A percentile compares a stretch with the other conserved stretches of the same genome.
Conservation (phyloP, 1,140 invertebrate genomes). For the Dendrolimus kikuchii region DNA sequence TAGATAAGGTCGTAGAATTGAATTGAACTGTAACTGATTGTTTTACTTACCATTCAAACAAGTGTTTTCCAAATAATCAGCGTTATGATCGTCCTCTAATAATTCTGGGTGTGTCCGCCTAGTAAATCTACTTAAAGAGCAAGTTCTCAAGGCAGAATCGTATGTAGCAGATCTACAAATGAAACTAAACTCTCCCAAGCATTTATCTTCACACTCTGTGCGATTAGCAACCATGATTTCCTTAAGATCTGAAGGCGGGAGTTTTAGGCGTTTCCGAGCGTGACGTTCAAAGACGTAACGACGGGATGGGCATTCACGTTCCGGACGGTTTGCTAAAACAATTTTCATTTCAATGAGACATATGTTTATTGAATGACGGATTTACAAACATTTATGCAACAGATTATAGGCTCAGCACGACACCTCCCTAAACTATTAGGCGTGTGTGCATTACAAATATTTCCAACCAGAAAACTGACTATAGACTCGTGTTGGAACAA, state of each 20-base stretch:
- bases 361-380: too few relatives aligned
- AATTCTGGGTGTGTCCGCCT: slow-evolving; percentile 88
- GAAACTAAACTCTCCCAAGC: slow-evolving; percentile 90
- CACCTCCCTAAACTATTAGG: too few relatives aligned
- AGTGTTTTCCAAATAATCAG: slow-evolving; percentile 93
- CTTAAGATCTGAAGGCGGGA: slow-evolving; percentile 84
- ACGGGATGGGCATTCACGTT: slow-evolving; percentile 88
- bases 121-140: slow-evolving; percentile 85
- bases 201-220: slow-evolving; percentile 92
- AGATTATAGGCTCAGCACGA: too few relatives aligned
- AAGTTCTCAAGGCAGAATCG: slow-evolving; percentile 82
- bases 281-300: slow-evolving; percentile 91
- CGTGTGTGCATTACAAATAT: too few relatives aligned
- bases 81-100: slow-evolving; percentile 86
- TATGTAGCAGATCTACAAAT: slow-evolving; percentile 90
- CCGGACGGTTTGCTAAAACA: slow-evolving; percentile 83
- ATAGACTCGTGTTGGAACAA: too few relatives aligned
- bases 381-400: too few relatives aligned
- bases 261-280: slow-evolving; percentile 85
- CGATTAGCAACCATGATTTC: slow-evolving; percentile 86
- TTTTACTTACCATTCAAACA: slow-evolving; percentile 83
- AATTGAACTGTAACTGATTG: too few relatives aligned
- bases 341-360: slow-evolving; percentile 7
- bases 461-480: too few relatives aligned
- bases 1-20: too few relatives aligned